These are phyloP conservation scores for Dendrocopos noguchii DNA, from an alignment of 2,113 vertebrate genomes.

Conservation along the genomic window DNA sequence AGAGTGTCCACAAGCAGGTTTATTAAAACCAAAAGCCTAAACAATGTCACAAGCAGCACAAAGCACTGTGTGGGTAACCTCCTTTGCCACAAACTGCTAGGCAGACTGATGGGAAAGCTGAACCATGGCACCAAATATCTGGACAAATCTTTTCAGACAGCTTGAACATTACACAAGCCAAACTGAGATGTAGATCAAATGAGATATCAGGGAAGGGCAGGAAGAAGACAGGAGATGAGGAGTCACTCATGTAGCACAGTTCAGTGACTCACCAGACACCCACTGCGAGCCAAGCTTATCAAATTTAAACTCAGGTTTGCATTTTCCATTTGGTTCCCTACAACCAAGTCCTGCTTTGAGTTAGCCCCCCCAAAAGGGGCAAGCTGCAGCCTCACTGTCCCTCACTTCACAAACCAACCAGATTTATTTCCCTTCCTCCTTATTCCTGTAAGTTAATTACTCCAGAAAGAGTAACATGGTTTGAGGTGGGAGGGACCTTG, in stretches of 20 bases:
- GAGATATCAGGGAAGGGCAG: not conserved
- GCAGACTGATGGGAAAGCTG: not conserved
- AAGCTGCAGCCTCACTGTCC: not conserved
- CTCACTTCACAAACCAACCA: not conserved
- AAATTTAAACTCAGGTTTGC: not conserved
- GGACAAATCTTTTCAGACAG: not conserved
- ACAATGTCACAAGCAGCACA: not conserved
- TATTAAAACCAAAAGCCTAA: not conserved
- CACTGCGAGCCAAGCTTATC: not conserved
- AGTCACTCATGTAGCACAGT: not conserved
- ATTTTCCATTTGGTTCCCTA: not conserved
- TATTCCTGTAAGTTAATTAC: not conserved
- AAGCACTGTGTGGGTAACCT: not conserved
- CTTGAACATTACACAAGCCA: not conserved
- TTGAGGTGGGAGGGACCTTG: too few relatives aligned
- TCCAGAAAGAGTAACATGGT: not conserved
- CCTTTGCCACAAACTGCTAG: not conserved
- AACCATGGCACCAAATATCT: not conserved
- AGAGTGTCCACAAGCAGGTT: not conserved
- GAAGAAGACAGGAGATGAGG: not conserved
- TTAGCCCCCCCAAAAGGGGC: not conserved
- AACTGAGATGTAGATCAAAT: not conserved
- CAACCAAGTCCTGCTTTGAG: not conserved
- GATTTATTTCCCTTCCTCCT: not conserved
- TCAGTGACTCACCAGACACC: conserved; percentile 19